These are phyloP conservation scores for Sebastes nivosus DNA, from an alignment of 2,797 vertebrate genomes.

Conservation along the genomic window DNA sequence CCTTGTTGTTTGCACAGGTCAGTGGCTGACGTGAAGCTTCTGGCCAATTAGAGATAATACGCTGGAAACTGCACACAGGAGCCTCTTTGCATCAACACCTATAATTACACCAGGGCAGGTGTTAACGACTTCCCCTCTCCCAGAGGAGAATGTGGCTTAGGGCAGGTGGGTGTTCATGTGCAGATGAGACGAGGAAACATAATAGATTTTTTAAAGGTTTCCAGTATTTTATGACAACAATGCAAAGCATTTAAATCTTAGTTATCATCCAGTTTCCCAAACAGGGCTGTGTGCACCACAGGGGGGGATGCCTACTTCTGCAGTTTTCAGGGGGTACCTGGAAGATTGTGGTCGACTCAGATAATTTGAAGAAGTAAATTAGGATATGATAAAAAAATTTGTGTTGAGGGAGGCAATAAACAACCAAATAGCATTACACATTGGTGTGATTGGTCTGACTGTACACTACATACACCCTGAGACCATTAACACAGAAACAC, in stretches of 20 bases:
- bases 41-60: conserved; percentile 75
- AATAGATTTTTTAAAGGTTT: conserved; percentile 1
- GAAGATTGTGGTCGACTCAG: background rate
- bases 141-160: conserved; percentile 44
- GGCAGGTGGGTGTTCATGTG: conserved; percentile 30
- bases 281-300: background rate
- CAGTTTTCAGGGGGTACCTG: background rate
- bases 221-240: background rate
- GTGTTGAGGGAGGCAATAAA: background rate
- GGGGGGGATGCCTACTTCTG: no score
- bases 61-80: conserved; percentile 61
- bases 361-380: background rate
- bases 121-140: conserved; percentile 60
- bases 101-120: conserved; percentile 68
- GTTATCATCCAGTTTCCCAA: background rate
- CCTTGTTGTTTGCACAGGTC: conserved; percentile 67
- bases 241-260: background rate
- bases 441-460: background rate
- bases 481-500: background rate
- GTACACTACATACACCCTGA: background rate
- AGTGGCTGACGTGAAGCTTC: conserved; percentile 57
- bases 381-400: background rate
- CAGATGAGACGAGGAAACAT: conserved; percentile 1
- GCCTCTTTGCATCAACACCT: conserved; percentile 70
- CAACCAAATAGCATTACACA: background rate